Evolutionary conservation across 2,797 vertebrate genomes (phyloP).

Genomic region (Diceros bicornis): DNA sequence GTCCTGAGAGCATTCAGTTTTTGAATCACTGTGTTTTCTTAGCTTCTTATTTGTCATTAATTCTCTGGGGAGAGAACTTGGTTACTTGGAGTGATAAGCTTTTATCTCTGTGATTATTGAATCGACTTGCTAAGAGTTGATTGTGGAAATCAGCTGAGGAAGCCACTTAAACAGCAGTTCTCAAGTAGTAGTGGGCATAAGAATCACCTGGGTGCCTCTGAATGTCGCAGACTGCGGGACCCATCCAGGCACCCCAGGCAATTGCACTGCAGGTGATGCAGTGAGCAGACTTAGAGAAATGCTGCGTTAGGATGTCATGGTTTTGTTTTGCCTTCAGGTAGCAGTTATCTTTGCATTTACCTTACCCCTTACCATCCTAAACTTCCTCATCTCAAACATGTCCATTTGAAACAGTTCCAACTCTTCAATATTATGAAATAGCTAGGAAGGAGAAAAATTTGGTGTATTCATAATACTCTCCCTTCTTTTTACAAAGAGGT

Average conservation of each 20-base stretch:
- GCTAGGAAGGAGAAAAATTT: not conserved
- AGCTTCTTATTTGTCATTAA: not conserved
- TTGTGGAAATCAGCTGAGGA: not conserved
- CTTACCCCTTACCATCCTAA: not conserved
- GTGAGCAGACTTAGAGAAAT: not conserved
- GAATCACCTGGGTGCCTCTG: not conserved
- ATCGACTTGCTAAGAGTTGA: not conserved
- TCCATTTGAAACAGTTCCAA: not conserved
- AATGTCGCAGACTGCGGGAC: rapidly evolving
- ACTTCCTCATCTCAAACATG: not conserved
- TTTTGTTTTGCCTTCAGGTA: not conserved
- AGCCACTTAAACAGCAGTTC: not conserved
- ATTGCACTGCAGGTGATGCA: rapidly evolving
- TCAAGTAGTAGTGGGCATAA: not conserved
- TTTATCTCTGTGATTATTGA: not conserved
- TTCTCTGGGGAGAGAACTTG: not conserved
- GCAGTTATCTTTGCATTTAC: not conserved
- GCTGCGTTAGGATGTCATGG: not conserved
- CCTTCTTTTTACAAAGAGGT: not conserved
- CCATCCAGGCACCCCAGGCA: rapidly evolving
- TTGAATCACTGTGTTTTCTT: not conserved
- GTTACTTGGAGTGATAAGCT: not conserved
- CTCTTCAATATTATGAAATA: not conserved
- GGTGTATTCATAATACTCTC: not conserved
- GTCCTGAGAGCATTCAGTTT: not conserved